Evolutionary conservation across 1,140 invertebrate genomes (phyloP).

Genomic region (Drosophila willistoni): DNA sequence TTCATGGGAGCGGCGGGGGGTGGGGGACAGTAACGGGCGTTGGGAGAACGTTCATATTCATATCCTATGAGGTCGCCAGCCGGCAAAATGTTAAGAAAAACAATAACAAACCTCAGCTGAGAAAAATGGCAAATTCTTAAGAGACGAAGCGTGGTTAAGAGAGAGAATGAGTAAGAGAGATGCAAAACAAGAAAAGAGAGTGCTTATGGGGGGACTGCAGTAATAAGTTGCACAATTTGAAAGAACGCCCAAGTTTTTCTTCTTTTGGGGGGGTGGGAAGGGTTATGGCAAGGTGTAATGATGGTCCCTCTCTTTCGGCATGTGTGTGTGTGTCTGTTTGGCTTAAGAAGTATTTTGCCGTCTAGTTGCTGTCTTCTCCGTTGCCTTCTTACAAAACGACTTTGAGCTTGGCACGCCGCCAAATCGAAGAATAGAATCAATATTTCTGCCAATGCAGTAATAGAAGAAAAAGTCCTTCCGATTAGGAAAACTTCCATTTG

Average conservation of each 20-base stretch:
- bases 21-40: slow-evolving; percentile 7
- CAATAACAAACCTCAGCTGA: slow-evolving; percentile 78
- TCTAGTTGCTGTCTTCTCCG: slow-evolving; percentile 32
- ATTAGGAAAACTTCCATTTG: neutral
- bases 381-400: slow-evolving; percentile 52
- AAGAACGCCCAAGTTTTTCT: slow-evolving; percentile 31
- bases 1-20: too few species aligned
- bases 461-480: neutral
- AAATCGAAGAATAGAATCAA: slow-evolving; percentile 69
- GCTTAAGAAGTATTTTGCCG: slow-evolving; percentile 64
- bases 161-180: slow-evolving; percentile 27
- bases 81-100: slow-evolving; percentile 74
- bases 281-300: slow-evolving; percentile 4
- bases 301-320: neutral
- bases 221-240: slow-evolving; percentile 54
- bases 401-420: slow-evolving; percentile 65
- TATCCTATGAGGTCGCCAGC: slow-evolving; percentile 47
- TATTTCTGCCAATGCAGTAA: slow-evolving; percentile 52
- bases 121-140: slow-evolving; percentile 62
- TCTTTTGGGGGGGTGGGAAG: too few species aligned
- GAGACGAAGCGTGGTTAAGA: slow-evolving; percentile 40
- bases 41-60: slow-evolving; percentile 44
- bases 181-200: slow-evolving; percentile 20
- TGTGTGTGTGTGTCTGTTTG: slow-evolving; percentile 24
- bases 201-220: slow-evolving; percentile 41